These are phyloP conservation scores for Lepus americanus DNA, from an alignment of 2,113 vertebrate species.

Conservation along the genomic window DNA sequence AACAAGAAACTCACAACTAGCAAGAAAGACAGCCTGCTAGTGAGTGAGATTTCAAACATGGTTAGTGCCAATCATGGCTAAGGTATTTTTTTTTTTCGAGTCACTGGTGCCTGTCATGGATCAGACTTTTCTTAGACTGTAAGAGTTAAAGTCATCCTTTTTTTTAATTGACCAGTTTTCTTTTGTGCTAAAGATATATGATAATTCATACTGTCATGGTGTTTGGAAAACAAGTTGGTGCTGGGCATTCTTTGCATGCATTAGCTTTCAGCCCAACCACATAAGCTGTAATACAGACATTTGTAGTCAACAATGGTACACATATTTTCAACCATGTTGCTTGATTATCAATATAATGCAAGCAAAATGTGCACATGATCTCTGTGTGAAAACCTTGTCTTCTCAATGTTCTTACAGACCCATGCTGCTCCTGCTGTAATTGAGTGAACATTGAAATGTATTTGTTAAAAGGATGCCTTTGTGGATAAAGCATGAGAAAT, in stretches of 20 bases:
- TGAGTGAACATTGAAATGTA: constrained; percentile 54
- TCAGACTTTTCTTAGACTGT: not conserved
- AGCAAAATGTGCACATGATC: constrained; percentile 76
- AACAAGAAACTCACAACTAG: not conserved
- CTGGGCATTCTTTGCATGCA: constrained; percentile 60
- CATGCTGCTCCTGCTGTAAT: constrained; percentile 37
- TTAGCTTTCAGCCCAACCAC: constrained; percentile 64
- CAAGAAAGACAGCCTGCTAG: not conserved
- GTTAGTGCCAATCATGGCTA: not conserved
- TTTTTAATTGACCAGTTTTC: constrained; percentile 24
- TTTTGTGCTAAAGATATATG: constrained; percentile 43
- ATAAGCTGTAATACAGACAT: constrained; percentile 72
- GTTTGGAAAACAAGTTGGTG: constrained; percentile 49
- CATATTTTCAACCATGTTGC: constrained; percentile 74
- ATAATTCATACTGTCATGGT: constrained; percentile 66
- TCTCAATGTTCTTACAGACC: not conserved
- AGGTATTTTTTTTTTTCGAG: not conserved
- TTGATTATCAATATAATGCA: constrained; percentile 76
- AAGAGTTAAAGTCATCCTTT: constrained; percentile 49
- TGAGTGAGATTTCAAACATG: not conserved
- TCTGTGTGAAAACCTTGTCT: constrained; percentile 74
- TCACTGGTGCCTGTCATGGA: not conserved
- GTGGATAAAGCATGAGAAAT: constrained; percentile 67
- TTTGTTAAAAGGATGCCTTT: constrained; percentile 54
- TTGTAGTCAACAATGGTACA: constrained; percentile 60